Evolutionary conservation across 2,113 vertebrate species (phyloP).

Genomic region (Todiramphus chloris): DNA sequence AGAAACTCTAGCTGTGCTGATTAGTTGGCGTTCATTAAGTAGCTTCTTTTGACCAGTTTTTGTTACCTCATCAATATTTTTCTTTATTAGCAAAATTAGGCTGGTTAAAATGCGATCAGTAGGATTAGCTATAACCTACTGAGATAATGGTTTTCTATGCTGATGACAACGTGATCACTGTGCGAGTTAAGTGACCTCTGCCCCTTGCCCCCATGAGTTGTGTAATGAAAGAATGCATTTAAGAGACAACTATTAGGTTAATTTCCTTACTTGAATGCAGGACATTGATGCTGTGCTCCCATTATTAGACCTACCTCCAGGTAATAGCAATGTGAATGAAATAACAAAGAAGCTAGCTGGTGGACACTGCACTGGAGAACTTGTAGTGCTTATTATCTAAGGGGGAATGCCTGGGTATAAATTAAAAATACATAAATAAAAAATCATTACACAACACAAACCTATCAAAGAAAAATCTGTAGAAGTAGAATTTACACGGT

Average conservation of each 20-base stretch:
- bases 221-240: constrained; percentile 31
- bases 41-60: not conserved
- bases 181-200: constrained; percentile 7
- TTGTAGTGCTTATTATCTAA: not conserved
- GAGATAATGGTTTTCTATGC: constrained; percentile 19
- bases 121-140: constrained; percentile 20
- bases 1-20: not conserved
- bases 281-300: constrained; percentile 1
- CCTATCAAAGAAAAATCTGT: not conserved
- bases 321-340: not conserved
- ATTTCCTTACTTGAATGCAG: constrained; percentile 37
- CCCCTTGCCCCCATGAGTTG: not conserved
- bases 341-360: not conserved
- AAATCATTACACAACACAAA: not conserved
- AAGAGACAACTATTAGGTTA: constrained; percentile 55
- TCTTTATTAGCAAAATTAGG: constrained; percentile 37
- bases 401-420: not conserved
- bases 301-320: not conserved
- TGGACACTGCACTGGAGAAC: not conserved
- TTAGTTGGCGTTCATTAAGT: not conserved
- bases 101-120: not conserved
- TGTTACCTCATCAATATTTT: constrained; percentile 8
- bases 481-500: not conserved
- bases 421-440: not conserved
- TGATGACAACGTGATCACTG: constrained; percentile 31